Base-by-base conservation (phyloP, 2,888 invertebrate species). In the Conops quadrifasciatus region DNA sequence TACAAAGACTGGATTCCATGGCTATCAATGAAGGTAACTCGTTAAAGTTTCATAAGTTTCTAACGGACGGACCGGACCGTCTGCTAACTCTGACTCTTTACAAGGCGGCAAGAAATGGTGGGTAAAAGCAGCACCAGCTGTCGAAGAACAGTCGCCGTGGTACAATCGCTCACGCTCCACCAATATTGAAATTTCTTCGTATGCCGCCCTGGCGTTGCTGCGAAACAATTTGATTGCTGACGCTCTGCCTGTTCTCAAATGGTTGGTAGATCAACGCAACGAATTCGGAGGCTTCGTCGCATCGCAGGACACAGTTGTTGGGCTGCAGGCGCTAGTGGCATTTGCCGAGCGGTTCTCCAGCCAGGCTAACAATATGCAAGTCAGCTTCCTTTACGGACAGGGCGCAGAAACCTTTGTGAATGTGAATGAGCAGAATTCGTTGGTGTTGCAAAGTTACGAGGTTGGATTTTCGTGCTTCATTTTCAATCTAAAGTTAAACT, bases 181-280 rank as follows among this genome's bases (percentile, higher is more conserved):
- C 0, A 84, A 86, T 76, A 87, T 97, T 15, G 94, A 95, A 84
- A 94, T 95, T 77, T 95, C 97, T 0, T 91, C 96, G 0, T 98
- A 97, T 86, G 94, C 92, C 0, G 88, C 98, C 56, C 87, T 96
- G 68, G 91, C 94, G 0, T 90, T 91, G 81, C 80, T 92, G 53
- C 89, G 88, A 77, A 87, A 86, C 63, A 83, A 84, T 72, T 78
- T 84, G 0, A 78, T 85, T 36, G 79, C 79, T 3, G 85, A 86
- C 75, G 82, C 85, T 0, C 64, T 90, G 66, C 88, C 89, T 1
- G 90, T 92, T 1, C 87, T 92, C 0, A 88, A 91, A 63, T 94
- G 94, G 94, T 86, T 95, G 66, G 88, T 91, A 30, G 88, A 91
- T 60, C 92, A 93, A 78, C 86, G 91, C 21, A 89, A 90, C 73